phyloP scores from a whole-genome alignment of 2,797 vertebrate genomes.

The Bovichtus variegatus region DNA sequence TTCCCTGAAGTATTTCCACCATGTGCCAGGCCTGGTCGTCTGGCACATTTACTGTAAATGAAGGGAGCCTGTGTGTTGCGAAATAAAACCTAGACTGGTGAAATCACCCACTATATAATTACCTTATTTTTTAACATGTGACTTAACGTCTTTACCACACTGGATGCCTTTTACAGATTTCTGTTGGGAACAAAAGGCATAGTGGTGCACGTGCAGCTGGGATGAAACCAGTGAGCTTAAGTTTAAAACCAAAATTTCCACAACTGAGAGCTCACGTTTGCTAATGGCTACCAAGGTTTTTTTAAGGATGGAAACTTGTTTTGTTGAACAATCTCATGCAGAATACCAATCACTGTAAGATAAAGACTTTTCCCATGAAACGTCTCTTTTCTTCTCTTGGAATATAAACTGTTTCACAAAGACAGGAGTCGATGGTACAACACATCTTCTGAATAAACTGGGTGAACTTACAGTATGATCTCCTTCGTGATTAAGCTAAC shows the following conservation, averaged over 20 bases:
- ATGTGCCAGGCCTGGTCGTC: slow-evolving; percentile 48
- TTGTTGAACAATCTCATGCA: slow-evolving; percentile 57
- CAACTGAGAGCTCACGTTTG: slow-evolving; percentile 35
- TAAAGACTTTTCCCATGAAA: slow-evolving; percentile 41
- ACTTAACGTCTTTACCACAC: slow-evolving; percentile 65
- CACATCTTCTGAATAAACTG: neutral
- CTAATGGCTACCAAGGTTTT: slow-evolving; percentile 31
- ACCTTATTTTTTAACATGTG: slow-evolving; percentile 57
- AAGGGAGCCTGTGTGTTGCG: slow-evolving; percentile 50
- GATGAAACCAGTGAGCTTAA: slow-evolving; percentile 33
- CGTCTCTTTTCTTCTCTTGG: neutral
- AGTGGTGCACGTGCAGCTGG: neutral
- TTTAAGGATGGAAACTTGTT: slow-evolving; percentile 52
- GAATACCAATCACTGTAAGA: slow-evolving; percentile 51
- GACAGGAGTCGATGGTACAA: neutral
- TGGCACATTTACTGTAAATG: slow-evolving; percentile 71
- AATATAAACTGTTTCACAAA: neutral
- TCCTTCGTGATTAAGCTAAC: neutral
- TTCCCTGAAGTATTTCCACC: slow-evolving; percentile 73
- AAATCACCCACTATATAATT: slow-evolving; percentile 73
- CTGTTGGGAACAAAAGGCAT: slow-evolving; percentile 60
- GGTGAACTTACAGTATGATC: neutral
- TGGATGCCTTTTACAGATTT: slow-evolving; percentile 63
- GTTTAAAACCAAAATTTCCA: slow-evolving; percentile 51
- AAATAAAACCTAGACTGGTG: slow-evolving; percentile 68